Conservation (phyloP, 2,797 vertebrate species). For the Sebastolobus alascanus region DNA sequence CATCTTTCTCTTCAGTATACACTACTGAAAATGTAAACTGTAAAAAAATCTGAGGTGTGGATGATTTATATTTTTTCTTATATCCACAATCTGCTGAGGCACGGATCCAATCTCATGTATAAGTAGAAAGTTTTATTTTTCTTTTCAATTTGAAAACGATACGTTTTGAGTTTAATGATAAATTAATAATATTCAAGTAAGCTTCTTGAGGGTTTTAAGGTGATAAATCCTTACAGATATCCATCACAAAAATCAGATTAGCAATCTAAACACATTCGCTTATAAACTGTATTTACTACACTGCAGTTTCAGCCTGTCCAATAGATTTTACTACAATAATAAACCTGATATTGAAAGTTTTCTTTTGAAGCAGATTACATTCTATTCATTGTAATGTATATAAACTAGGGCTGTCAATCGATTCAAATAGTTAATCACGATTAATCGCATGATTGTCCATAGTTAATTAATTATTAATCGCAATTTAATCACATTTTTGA, state of each 20-base stretch:
- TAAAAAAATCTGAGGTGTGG: not conserved
- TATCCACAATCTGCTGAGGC: not conserved
- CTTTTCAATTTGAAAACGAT: not conserved
- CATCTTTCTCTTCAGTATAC: not conserved
- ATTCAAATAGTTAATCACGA: rapidly evolving
- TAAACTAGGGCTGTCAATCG: not conserved
- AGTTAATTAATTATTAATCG: too few species aligned
- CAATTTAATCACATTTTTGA: too few species aligned
- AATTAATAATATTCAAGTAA: not conserved
- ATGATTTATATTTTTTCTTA: conserved; percentile 10
- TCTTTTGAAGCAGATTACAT: not conserved
- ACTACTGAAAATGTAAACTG: not conserved
- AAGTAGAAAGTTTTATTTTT: not conserved
- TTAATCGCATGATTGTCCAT: too few species aligned
- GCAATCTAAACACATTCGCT: not conserved
- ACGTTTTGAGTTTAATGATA: not conserved
- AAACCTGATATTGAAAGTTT: not conserved
- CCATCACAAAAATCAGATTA: conserved; percentile 2
- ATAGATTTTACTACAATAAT: not conserved
- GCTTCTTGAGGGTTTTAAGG: conserved; percentile 7
- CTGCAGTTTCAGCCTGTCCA: not conserved
- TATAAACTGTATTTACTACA: not conserved
- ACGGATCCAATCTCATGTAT: not conserved
- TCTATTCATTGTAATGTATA: not conserved
- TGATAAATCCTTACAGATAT: conserved; percentile 16